Evolutionary conservation across 2,113 vertebrate genomes (phyloP).

Genomic region (Gymnarchus niloticus): DNA sequence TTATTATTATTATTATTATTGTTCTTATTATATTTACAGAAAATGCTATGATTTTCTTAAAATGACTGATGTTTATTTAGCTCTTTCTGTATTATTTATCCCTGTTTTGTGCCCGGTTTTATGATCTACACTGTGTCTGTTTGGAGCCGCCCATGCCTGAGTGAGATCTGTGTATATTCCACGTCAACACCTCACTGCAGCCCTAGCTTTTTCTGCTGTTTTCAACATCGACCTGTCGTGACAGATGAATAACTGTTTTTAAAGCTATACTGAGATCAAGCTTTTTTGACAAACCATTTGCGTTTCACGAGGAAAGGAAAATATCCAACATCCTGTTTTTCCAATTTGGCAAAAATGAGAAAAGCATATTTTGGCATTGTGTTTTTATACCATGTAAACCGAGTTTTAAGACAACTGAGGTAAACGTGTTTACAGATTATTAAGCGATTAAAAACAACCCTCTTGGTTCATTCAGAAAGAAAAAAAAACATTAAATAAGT

Average conservation of each 20-base stretch:
- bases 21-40: conserved; percentile 9
- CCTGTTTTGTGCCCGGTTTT: not conserved
- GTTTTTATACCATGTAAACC: not conserved
- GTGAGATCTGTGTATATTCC: not conserved
- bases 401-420: not conserved
- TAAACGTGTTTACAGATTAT: not conserved
- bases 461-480: conserved; percentile 14
- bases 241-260: not conserved
- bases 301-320: not conserved
- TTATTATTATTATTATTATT: conserved; percentile 19
- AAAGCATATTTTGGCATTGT: conserved; percentile 28
- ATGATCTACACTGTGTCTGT: not conserved
- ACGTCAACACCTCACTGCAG: not conserved
- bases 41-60: conserved; percentile 16
- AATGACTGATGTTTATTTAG: conserved; percentile 17
- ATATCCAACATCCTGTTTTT: not conserved
- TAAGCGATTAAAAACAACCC: conserved; percentile 1
- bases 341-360: not conserved
- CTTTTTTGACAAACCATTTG: not conserved
- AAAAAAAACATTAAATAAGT: conserved; percentile 3
- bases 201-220: not conserved
- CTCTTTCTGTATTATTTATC: not conserved
- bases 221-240: not conserved
- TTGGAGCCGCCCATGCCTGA: not conserved
- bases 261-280: not conserved